A percentile compares a stretch with the other conserved stretches of the same genome.
Evolutionary conservation across 2,797 vertebrate genomes (phyloP).

Genomic region (Lepus oiostolus): DNA sequence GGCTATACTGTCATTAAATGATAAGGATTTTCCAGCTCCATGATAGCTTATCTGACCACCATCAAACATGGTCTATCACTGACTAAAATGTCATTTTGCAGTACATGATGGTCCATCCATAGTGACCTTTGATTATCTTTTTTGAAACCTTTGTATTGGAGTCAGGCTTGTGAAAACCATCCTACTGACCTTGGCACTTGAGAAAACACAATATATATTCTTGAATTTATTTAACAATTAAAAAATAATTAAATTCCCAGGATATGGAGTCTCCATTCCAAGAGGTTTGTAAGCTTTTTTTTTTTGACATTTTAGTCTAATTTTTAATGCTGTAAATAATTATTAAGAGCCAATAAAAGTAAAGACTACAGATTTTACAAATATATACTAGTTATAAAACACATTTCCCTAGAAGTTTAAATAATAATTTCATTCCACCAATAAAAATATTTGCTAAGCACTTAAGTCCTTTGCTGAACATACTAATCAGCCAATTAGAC

Average conservation of each 20-base stretch:
- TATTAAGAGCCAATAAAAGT: not conserved
- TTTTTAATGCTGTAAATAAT: not conserved
- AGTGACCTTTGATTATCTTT: not conserved
- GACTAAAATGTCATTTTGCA: too few species aligned
- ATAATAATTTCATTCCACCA: not conserved
- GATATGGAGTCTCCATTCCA: not conserved
- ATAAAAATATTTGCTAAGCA: not conserved
- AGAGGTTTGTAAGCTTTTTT: not conserved
- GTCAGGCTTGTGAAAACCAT: not conserved
- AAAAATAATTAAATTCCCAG: not conserved
- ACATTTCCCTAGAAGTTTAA: not conserved
- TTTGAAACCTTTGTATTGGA: not conserved
- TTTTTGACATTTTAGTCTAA: not conserved
- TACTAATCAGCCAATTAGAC: not conserved
- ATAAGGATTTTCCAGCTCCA: too few species aligned
- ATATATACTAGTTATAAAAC: not conserved
- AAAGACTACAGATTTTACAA: not conserved
- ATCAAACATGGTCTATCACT: too few species aligned
- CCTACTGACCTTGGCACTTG: not conserved
- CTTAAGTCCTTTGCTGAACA: not conserved
- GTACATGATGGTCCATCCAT: too few species aligned
- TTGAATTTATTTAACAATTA: not conserved
- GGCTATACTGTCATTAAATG: too few species aligned
- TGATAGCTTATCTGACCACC: too few species aligned
- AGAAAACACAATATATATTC: not conserved